Base-by-base conservation (phyloP, 1,140 invertebrate genomes). In the Diabrotica undecimpunctata region DNA sequence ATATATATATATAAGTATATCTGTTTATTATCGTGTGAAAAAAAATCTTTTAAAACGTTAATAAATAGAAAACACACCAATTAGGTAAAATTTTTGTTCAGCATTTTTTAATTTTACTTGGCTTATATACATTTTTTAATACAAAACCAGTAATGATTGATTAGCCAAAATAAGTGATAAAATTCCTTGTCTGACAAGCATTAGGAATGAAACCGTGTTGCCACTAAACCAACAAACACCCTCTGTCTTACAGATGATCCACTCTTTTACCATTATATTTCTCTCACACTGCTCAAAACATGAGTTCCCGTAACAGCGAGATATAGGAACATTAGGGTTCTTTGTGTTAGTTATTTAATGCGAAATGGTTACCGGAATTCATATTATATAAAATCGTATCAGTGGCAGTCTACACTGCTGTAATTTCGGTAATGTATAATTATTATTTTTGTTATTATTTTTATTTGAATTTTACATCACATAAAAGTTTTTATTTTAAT, bases 331-430 rank as follows among this genome's bases (percentile, higher is more conserved):
- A 61, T 61, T 61, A 61, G 59, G 35, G 59, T 11, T 41, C 51
- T 50, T 61, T 61, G 59, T 61, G 41, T 51, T 51, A 61, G 46
- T 51, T 61, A 61, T 61, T 61, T 52, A 61, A 61, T 61, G 59
- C 35, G 59, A 61, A 52, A 37, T 61, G 59, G 41, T 61, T 61
- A 61, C 36, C 59, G 52, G 41, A 12, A 61, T 61, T 61, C 13
- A 25, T 10, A 13, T 12, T 8, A 9, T 55, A 13, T 11, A 55
- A 53, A n/a, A 11, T 1, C 10, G 10, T 14, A 25, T 14, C 53
- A 54, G 13, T 14, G 35, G 54, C 35, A 14, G 13, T 14, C n/a
- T 53, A 53, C 51, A 51, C 46, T 51, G 12, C 12, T 51, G 46
- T 51, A 51, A 51, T 51, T 10, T 9, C 46, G 46, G 12, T 10